Evolutionary conservation across 2,888 invertebrate species (phyloP).

Genomic region (Phalera bucephala): DNA sequence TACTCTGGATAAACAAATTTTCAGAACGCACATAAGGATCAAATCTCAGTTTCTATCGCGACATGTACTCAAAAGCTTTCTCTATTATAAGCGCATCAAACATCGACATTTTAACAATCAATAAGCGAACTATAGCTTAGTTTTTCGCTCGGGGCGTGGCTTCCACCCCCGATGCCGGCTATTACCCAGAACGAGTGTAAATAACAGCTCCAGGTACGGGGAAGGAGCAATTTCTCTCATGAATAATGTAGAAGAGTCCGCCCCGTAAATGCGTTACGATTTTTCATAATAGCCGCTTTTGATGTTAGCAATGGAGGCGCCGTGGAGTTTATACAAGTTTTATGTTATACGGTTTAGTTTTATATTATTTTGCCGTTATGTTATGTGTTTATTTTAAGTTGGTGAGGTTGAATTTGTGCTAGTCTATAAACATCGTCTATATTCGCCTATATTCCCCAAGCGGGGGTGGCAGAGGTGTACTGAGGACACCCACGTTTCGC

Average conservation of each 20-base stretch:
- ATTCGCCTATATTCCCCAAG: no score
- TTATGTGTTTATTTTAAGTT: no score
- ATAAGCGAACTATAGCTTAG: not conserved
- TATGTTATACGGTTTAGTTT: slow-evolving; percentile 66
- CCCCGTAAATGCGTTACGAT: slow-evolving; percentile 79
- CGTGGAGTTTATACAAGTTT: slow-evolving; percentile 53
- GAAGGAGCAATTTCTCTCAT: slow-evolving; percentile 69
- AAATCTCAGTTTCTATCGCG: no score
- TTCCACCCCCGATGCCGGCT: not conserved
- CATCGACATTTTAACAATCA: not conserved
- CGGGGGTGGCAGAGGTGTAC: no score
- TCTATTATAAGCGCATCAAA: no score
- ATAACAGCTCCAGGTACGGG: slow-evolving; percentile 63
- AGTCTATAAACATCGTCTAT: no score
- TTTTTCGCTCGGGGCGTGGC: not conserved
- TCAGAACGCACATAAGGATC: no score
- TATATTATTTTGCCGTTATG: slow-evolving; percentile 36
- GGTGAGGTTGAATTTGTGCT: no score
- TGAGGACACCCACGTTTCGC: no score
- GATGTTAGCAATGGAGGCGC: slow-evolving; percentile 47
- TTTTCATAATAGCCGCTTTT: slow-evolving; percentile 79
- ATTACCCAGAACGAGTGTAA: slow-evolving; percentile 38
- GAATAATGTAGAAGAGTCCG: slow-evolving; percentile 76
- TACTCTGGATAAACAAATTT: no score
- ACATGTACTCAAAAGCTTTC: no score